Conservation (phyloP, 2,888 invertebrate genomes). For the Hirtodrosophila histrioides region DNA sequence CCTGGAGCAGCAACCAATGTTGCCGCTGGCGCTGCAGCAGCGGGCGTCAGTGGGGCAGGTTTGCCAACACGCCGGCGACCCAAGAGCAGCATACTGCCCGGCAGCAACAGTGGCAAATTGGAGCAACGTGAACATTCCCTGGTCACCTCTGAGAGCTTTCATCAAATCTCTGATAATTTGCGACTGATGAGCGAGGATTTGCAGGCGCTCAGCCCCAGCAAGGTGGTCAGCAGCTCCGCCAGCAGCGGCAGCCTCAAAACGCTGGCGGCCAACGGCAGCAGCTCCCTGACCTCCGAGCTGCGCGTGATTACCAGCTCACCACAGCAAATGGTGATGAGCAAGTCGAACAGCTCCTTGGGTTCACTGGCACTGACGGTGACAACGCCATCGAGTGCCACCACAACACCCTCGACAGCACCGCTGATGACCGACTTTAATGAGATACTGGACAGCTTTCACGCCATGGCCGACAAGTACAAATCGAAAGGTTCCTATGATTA, state of each 20-base stretch:
- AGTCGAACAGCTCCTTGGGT: constrained; percentile 68
- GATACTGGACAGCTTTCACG: constrained; percentile 84
- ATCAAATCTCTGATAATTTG: constrained; percentile 84
- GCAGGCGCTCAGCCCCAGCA: constrained; percentile 82
- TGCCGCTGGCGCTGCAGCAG: not conserved
- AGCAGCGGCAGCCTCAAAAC: constrained; percentile 75
- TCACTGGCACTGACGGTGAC: constrained; percentile 57
- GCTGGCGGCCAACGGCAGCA: constrained; percentile 47
- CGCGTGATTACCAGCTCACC: constrained; percentile 76
- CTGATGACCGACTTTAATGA: constrained; percentile 83
- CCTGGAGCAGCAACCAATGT: not conserved
- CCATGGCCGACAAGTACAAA: constrained; percentile 84
- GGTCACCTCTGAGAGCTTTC: constrained; percentile 83
- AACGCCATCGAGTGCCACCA: constrained; percentile 71
- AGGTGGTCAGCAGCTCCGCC: constrained; percentile 66
- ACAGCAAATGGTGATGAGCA: constrained; percentile 64
- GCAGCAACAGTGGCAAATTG: constrained; percentile 49
- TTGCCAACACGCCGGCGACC: constrained; percentile 66
- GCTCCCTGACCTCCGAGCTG: constrained; percentile 63
- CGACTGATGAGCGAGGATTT: constrained; percentile 84
- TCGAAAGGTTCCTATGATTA: constrained; percentile 84
- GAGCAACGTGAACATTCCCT: constrained; percentile 81
- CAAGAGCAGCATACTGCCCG: constrained; percentile 59
- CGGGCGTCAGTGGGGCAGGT: constrained; percentile 24
- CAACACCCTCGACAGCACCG: constrained; percentile 80